Base-by-base conservation (phyloP, 2,113 vertebrate species). In the Osmerus eperlanus region DNA sequence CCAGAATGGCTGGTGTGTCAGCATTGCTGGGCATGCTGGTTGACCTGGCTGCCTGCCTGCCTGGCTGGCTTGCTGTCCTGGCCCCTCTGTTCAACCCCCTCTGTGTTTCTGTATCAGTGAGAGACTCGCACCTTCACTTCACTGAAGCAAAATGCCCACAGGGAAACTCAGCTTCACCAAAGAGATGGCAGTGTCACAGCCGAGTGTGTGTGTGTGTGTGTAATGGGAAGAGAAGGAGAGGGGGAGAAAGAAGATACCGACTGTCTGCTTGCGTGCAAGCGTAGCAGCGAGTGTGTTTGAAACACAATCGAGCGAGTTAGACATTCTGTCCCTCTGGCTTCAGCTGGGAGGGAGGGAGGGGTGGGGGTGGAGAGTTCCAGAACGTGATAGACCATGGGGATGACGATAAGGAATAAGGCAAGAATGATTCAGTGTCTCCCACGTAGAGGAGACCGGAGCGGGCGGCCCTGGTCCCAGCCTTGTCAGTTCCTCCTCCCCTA, bases 301-400 rank as follows among this genome's bases (percentile, higher is more conserved):
- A 16, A 62, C 6, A 19, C 53, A 60, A 15, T 53, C 28, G 28
- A 71, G 29, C 32, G 75, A 76, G 73, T 68, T 53, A 52, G 63
- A 78, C 54, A 71, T 80, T 78, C 79, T 71, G 75, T 72, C 28
- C 73, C 76, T 78, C 58, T 78, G 51, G 66, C 61, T 74, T 77
- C 63, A 29, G 14, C 11, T 21, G 41, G 41, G 41, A 47, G 41
- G 41, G 41, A 2, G 41, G 41, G 41, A 47, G 41, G 41, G 41
- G 9, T 36, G 32, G 4, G 32, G 32, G 55, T 21, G 12, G 58
- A 47, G 7, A 9, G 41, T 47, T 47, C 41, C 9, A 59, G 5
- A 21, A 60, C 11, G 23, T 60, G 58, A 25, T 28, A 41, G 32
- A 68, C 14, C 25, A 14, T 41, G 47, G n/a, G 21, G 3, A 14